Evolutionary conservation across 2,888 invertebrate species (phyloP), one percentile per base, ranked within the genome.

Genomic region (Caenorhabditis virilis): DNA sequence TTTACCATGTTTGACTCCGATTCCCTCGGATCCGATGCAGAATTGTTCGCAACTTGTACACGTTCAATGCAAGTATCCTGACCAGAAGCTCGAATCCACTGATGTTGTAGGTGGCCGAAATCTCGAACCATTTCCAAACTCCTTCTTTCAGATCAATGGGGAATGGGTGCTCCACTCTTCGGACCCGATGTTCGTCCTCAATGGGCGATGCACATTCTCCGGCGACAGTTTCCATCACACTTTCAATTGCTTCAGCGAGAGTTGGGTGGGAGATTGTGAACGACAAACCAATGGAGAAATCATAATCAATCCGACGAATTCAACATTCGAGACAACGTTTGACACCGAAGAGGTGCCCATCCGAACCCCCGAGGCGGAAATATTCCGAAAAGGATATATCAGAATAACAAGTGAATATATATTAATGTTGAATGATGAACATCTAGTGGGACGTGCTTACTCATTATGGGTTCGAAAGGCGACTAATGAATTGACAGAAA

Each of bases 251-350:
- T 51, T 55, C 47, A 56, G 57, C 2, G 67, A 72, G 38, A 67
- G 69, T 41, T 76, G 76, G 76, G 46, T 62, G n/a, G 69, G 72
- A 25, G 69, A 69, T 20, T 76, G 76, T 36, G 76, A 76, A 36
- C 59, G 72, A 6, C 42, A 64, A 20, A 60, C 68, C 33, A 46
- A 50, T 15, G 62, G 61, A 23, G 55, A 36, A 22, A 27, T 76
- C 6, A 16, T 49, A 11, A 56, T 74, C 26, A 52, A 57, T 16
- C 25, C 35, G 7, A 48, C 51, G 36, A 51, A 58, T 47, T 45
- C 50, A 2, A 53, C 62, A 22, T 76, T 71, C 62, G 33, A 48
- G 2, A 50, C 59, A 4, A 39, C 43, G 5, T 55, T 65, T 15
- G 68, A 67, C 11, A 50, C 54, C n/a, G 58, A 59, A 27, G 47